Evolutionary conservation across 2,113 vertebrate species (phyloP).

Genomic region (Pycnonotus jocosus): DNA sequence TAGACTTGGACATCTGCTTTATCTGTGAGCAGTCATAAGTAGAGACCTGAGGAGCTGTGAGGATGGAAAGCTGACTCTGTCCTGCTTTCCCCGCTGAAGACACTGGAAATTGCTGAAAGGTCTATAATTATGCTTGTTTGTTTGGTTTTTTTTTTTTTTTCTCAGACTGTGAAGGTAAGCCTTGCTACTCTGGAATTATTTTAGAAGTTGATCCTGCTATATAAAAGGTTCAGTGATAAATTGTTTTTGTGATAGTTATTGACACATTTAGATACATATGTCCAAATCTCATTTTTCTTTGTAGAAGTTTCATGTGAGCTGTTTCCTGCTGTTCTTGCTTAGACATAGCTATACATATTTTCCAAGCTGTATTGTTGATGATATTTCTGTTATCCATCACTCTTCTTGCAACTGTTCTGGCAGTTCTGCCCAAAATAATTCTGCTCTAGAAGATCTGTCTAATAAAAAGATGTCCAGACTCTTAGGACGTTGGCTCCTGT

Average conservation of each 20-base stretch:
- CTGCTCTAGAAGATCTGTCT: background rate
- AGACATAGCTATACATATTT: background rate
- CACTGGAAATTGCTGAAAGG: background rate
- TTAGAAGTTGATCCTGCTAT: background rate
- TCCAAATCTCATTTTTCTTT: background rate
- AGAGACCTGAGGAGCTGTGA: background rate
- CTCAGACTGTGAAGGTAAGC: background rate
- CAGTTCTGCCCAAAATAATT: background rate
- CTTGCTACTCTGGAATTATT: background rate
- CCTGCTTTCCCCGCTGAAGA: background rate
- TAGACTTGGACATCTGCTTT: background rate
- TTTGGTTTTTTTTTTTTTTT: background rate
- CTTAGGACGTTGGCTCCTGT: background rate
- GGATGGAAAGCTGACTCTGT: background rate
- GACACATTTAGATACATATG: background rate
- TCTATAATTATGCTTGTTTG: background rate
- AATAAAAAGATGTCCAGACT: background rate
- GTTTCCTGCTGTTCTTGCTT: background rate
- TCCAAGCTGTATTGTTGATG: background rate
- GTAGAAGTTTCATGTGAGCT: background rate
- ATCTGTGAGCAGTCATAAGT: background rate
- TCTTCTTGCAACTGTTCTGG: background rate
- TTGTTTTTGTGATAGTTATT: background rate
- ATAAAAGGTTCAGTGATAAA: background rate
- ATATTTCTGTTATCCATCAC: background rate